Percentiles rank a stretch among this genome's conserved stretches.
Conservation (phyloP, 2,113 vertebrate genomes). For the Tachysurus vachellii region DNA sequence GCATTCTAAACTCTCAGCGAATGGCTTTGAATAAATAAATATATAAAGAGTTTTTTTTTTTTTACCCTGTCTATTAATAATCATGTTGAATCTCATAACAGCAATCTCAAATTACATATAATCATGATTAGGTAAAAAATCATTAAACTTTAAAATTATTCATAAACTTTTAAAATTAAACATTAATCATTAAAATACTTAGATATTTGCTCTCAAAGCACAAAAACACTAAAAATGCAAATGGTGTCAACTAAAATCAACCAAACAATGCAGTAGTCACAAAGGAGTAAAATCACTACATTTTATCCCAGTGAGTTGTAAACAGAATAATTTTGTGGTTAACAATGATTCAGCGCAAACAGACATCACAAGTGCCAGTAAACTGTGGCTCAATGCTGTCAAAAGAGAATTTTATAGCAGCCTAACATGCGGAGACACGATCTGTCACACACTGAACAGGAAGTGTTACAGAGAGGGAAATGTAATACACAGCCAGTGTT, state of each 20-base stretch:
- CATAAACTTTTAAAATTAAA: too few species aligned
- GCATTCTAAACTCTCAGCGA: background rate
- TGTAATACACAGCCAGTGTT: background rate
- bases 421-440: background rate
- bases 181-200: too few species aligned
- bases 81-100: background rate
- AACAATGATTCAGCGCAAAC: background rate
- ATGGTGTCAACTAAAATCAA: background rate
- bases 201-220: background rate
- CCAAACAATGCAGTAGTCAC: background rate
- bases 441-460: background rate
- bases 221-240: background rate
- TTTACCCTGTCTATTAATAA: background rate
- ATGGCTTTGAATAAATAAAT: background rate
- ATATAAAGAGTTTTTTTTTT: background rate
- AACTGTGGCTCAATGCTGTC: background rate
- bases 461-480: constrained; percentile 7
- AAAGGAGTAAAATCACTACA: background rate
- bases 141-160: too few species aligned
- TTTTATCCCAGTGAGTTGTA: background rate
- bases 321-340: background rate
- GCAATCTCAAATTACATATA: background rate
- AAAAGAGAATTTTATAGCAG: background rate
- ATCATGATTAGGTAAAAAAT: background rate
- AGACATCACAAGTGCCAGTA: constrained; percentile 15